Conservation (phyloP, 2,113 vertebrate genomes). For the Crocuta crocuta region DNA sequence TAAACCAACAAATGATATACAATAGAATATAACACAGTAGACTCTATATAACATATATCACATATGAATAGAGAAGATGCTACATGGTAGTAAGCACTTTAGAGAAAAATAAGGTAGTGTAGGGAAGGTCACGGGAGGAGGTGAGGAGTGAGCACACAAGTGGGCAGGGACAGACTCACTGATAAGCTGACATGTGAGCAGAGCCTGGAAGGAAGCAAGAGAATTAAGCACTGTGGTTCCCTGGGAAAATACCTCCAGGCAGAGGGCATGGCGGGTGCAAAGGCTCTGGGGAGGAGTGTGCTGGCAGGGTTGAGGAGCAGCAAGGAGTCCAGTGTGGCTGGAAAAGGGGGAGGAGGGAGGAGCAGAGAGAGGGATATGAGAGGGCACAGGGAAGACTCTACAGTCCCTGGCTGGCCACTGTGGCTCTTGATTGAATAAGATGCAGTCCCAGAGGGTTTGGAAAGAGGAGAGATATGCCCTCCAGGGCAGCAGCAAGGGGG, state of each 20-base stretch:
- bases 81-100: fast-evolving
- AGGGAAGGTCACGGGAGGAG: fast-evolving
- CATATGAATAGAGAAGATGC: neutral
- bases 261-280: neutral
- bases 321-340: neutral
- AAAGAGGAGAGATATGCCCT: neutral
- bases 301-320: neutral
- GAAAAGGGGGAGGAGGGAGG: neutral
- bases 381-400: neutral
- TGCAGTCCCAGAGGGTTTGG: too few relatives aligned
- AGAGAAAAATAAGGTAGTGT: neutral
- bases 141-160: neutral
- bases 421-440: neutral
- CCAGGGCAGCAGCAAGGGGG: neutral
- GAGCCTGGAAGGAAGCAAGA: neutral
- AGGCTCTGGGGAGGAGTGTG: neutral
- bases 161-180: neutral
- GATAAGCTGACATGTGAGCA: neutral
- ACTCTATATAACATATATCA: neutral
- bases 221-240: neutral
- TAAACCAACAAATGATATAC: neutral
- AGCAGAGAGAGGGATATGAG: neutral
- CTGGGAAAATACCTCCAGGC: neutral
- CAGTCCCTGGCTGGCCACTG: neutral
- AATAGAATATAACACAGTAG: too few relatives aligned